Conservation (phyloP, 2,113 vertebrate species). For the Catharus bicknelli region DNA sequence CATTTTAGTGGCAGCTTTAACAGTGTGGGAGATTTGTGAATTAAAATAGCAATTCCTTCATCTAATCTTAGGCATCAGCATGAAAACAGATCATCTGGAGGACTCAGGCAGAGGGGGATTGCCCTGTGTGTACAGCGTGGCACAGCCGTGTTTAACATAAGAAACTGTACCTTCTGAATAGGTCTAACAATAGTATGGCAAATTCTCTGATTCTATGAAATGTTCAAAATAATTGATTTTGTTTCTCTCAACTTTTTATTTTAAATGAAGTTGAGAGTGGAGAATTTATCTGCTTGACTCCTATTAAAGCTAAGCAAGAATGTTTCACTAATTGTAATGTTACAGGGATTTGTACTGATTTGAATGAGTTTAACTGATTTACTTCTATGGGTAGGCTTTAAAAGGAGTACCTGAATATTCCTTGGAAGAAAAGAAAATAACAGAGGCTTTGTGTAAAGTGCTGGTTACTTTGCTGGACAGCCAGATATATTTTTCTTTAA, state of each 20-base stretch:
- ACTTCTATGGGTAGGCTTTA: not conserved
- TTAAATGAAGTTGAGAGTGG: not conserved
- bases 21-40: not conserved
- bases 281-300: slow-evolving; percentile 36
- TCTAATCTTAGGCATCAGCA: not conserved
- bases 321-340: slow-evolving; percentile 1
- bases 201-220: not conserved
- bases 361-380: slow-evolving; percentile 57
- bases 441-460: not conserved
- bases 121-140: not conserved
- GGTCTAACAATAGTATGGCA: not conserved
- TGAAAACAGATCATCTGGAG: not conserved
- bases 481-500: not conserved
- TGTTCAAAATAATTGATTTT: slow-evolving; percentile 21
- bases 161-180: not conserved
- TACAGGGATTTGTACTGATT: slow-evolving; percentile 47
- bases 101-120: not conserved
- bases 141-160: not conserved
- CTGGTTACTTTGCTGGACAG: not conserved
- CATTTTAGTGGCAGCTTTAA: not conserved
- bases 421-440: not conserved
- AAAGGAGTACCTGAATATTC: not conserved
- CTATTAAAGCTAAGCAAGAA: slow-evolving; percentile 27
- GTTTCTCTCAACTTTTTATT: not conserved
- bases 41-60: not conserved